Base-by-base conservation (phyloP, 2,113 vertebrate species). In the Apus apus region DNA sequence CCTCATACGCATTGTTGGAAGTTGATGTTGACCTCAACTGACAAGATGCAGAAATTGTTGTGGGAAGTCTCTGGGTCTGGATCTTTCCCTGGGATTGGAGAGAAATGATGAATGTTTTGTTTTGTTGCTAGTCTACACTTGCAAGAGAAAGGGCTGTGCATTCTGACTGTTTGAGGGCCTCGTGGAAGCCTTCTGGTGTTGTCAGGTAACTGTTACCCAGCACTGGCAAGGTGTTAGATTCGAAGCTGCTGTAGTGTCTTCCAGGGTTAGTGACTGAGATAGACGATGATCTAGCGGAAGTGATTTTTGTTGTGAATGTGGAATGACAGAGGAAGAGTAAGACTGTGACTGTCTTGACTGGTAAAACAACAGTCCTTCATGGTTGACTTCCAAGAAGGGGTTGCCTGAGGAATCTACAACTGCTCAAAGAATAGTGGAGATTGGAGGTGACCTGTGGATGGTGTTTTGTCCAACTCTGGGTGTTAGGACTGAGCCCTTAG, bases 1-100 rank as follows among this genome's bases (percentile, higher is more conserved):
- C 29, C 34, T 72, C 8, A 0, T 16, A n/a, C 0, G 1, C 0
- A 0, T 1, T 82, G 77, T 68, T 48, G 64, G 73, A 80, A 85
- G 16, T 70, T 89, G 73, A 57, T 72, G 40, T 7, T 95, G 80
- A 60, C 80, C 70, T 85, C 54, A 30, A 1, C 9, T 65, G 89
- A 81, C 76, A 68, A 45, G 34, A 46, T 89, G 58, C 51, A 56
- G 61, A 92, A 73, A 46, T n/a, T 8, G 0, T 56, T 62, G 61
- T 87, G 40, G 48, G 29, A 75, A 53, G 45, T 72, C 40, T 67
- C 57, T 89, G 77, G 13, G 22, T 19, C 14, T 64, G 68, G 18
- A 26, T 78, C 78, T 86, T 81, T 30, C 27, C 17, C 12, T 78
- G 20, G 36, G 32, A 43, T 50, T 87, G 70, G 30, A 66, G 40